Evolutionary conservation across 2,113 vertebrate species (phyloP).

Genomic region (Dromiciops gliroides): DNA sequence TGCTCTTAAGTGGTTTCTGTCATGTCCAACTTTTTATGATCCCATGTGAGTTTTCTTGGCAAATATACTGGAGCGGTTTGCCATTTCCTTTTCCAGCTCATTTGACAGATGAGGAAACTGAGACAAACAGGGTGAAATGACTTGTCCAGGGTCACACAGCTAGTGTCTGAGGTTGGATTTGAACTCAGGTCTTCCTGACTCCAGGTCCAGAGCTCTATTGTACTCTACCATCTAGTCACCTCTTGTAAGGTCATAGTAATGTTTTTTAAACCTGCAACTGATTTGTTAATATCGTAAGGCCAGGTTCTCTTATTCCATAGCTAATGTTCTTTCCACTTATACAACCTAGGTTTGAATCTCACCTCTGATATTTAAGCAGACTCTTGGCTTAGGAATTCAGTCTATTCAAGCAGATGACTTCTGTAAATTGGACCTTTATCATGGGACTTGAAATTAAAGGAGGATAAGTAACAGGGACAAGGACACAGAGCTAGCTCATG

Average conservation of each 20-base stretch:
- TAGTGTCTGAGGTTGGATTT: background rate
- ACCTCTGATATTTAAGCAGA: background rate
- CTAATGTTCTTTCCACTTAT: background rate
- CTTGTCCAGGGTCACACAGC: background rate
- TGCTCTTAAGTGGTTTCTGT: background rate
- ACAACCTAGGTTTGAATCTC: background rate
- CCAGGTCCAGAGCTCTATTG: too few relatives aligned
- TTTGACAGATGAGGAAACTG: background rate
- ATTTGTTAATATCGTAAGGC: background rate
- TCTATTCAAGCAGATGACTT: background rate
- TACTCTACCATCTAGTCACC: background rate
- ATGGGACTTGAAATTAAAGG: background rate
- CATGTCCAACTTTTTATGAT: background rate
- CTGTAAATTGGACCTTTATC: background rate
- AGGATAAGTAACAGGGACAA: background rate
- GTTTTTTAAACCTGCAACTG: background rate
- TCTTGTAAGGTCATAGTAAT: too few relatives aligned
- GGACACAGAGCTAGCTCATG: background rate
- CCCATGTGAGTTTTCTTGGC: background rate
- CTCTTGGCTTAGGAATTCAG: background rate
- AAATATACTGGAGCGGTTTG: background rate
- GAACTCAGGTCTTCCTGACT: background rate
- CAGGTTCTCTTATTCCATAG: background rate
- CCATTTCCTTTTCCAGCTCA: background rate
- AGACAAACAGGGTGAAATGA: background rate